A percentile compares a stretch with the other conserved stretches of the same genome.
phyloP scores from a whole-genome alignment of 2,113 vertebrate species.

The Cavia porcellus region DNA sequence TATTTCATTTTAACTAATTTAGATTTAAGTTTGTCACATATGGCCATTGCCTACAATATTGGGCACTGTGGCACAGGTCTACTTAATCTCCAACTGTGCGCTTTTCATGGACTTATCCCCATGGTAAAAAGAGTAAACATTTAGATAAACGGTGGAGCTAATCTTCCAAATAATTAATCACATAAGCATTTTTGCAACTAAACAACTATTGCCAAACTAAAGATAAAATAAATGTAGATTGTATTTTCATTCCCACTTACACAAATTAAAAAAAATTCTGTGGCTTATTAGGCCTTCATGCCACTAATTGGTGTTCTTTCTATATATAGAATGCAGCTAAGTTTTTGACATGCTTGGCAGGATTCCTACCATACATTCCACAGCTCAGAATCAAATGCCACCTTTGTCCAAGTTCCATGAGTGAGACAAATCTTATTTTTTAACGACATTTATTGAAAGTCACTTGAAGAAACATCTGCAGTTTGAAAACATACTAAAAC shows the following conservation, averaged over 20 bases:
- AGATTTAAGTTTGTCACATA: slow-evolving; percentile 4
- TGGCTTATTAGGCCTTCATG: background rate
- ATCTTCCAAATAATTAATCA: slow-evolving; percentile 13
- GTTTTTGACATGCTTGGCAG: background rate
- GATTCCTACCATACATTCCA: background rate
- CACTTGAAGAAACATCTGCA: background rate
- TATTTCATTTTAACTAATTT: slow-evolving; percentile 55
- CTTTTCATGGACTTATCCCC: slow-evolving; percentile 49
- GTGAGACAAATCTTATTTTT: background rate
- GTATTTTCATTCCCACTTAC: background rate
- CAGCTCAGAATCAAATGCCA: slow-evolving; percentile 21
- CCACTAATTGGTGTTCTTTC: background rate
- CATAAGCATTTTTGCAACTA: background rate
- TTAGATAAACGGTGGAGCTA: background rate
- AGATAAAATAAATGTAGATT: background rate
- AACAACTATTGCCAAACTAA: background rate
- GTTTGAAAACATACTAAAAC: background rate
- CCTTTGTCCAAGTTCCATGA: background rate
- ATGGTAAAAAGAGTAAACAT: slow-evolving; percentile 32
- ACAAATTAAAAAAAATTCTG: background rate
- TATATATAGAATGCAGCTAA: background rate
- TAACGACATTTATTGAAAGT: background rate
- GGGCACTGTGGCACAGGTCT: background rate
- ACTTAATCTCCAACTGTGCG: slow-evolving; percentile 11
- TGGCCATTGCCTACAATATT: background rate